Percentiles rank a stretch among this genome's conserved stretches.
Conservation (phyloP, 30 jellyfish, hydroid and myxozoan genomes). For the Hydractinia symbiolongicarpus region DNA sequence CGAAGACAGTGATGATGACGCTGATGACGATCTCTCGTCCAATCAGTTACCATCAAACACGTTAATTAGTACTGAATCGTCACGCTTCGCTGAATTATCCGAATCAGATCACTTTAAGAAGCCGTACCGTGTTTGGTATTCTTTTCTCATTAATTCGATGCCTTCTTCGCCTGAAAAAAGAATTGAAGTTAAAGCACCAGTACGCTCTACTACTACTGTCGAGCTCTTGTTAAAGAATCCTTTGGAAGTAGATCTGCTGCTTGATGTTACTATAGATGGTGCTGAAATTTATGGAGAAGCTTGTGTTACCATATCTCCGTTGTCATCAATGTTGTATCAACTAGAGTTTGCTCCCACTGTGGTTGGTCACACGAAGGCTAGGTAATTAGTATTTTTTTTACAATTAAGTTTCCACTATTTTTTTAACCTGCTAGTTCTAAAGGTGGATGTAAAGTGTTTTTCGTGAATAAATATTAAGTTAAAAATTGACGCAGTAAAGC, state of each 20-base stretch:
- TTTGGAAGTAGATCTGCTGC: slow-evolving; percentile 28
- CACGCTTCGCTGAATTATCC: slow-evolving; percentile 40
- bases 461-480: too few relatives aligned
- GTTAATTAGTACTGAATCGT: background rate
- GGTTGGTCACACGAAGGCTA: slow-evolving; percentile 49
- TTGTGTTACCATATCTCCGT: slow-evolving; percentile 37
- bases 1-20: slow-evolving; percentile 78
- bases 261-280: slow-evolving; percentile 57
- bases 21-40: slow-evolving; percentile 14
- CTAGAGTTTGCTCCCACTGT: slow-evolving; percentile 59
- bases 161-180: slow-evolving; percentile 63
- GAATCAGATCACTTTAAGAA: slow-evolving; percentile 28
- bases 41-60: background rate
- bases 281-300: slow-evolving; percentile 60
- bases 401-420: too few relatives aligned
- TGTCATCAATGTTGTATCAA: slow-evolving; percentile 51
- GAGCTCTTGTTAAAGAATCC: slow-evolving; percentile 75
- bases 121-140: slow-evolving; percentile 88
- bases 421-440: too few relatives aligned
- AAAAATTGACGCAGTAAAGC: too few relatives aligned
- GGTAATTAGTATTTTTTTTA: slow-evolving; percentile 26
- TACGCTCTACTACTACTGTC: slow-evolving; percentile 40
- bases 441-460: too few relatives aligned
- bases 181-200: slow-evolving; percentile 48
- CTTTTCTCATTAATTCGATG: slow-evolving; percentile 38